Evolutionary conservation across 2,888 invertebrate species (phyloP).

Genomic region (Bembecia ichneumoniformis): DNA sequence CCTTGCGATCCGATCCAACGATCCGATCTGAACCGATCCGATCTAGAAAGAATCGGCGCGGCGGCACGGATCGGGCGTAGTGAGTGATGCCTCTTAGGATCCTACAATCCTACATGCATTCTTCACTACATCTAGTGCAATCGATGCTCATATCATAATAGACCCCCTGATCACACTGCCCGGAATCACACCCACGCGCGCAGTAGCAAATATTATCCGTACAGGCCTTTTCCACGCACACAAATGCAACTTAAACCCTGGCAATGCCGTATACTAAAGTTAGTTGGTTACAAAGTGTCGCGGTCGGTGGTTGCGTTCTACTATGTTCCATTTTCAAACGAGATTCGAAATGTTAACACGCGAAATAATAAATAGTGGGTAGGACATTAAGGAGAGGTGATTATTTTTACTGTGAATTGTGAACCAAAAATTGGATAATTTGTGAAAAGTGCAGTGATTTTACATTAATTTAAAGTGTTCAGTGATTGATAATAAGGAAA

Average conservation of each 20-base stretch:
- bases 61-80: too few relatives aligned
- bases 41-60: too few relatives aligned
- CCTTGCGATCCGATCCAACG: slow-evolving; percentile 16
- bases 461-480: background rate
- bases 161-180: background rate
- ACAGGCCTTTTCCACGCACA: slow-evolving; percentile 34
- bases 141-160: too few relatives aligned
- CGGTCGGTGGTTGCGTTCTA: slow-evolving; percentile 5
- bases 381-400: too few relatives aligned
- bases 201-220: slow-evolving; percentile 6
- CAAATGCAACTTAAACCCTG: slow-evolving; percentile 35
- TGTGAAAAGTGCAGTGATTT: background rate
- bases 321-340: background rate
- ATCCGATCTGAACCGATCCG: too few relatives aligned
- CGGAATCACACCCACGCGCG: background rate
- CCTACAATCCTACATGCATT: too few relatives aligned
- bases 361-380: background rate
- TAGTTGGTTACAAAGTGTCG: slow-evolving; percentile 23
- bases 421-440: background rate
- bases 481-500: too few relatives aligned
- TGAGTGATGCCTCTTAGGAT: too few relatives aligned
- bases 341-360: slow-evolving; percentile 12
- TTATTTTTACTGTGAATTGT: background rate
- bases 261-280: slow-evolving; percentile 37
- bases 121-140: too few relatives aligned